Percentiles rank a stretch among this genome's conserved stretches.
Conservation (phyloP, 2,888 invertebrate species). For the Mycalesis mineus region DNA sequence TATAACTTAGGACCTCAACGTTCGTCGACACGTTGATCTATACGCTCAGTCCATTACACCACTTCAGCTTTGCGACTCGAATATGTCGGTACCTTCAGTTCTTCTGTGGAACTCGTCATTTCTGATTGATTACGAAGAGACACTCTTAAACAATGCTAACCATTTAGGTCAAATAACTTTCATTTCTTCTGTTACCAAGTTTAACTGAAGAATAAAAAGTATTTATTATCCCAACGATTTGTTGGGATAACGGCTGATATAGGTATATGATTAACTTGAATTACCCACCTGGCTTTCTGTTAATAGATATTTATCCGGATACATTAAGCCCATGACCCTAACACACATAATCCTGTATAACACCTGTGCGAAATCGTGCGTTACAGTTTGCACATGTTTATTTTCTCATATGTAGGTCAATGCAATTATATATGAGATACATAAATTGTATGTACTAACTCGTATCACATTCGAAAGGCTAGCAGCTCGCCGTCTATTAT, state of each 20-base stretch:
- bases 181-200: too few species aligned
- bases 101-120: too few species aligned
- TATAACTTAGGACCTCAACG: too few species aligned
- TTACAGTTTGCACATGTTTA: slow-evolving; percentile 42
- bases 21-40: too few species aligned
- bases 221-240: too few species aligned
- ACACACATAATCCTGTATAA: slow-evolving; percentile 5
- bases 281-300: not conserved
- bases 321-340: slow-evolving; percentile 19
- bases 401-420: slow-evolving; percentile 72
- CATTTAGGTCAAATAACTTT: too few species aligned
- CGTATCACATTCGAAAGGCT: slow-evolving; percentile 44
- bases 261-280: not conserved
- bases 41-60: too few species aligned
- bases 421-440: slow-evolving; percentile 44
- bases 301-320: slow-evolving; percentile 10
- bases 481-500: slow-evolving; percentile 50
- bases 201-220: too few species aligned
- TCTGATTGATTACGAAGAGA: too few species aligned
- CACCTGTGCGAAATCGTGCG: slow-evolving; percentile 44
- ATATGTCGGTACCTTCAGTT: too few species aligned
- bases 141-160: too few species aligned
- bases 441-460: slow-evolving; percentile 18
- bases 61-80: too few species aligned
- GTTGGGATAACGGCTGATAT: not conserved